A percentile compares a stretch with the other conserved stretches of the same genome.
Conservation (phyloP, 1,140 invertebrate species). For the Leptinotarsa lineolata region DNA sequence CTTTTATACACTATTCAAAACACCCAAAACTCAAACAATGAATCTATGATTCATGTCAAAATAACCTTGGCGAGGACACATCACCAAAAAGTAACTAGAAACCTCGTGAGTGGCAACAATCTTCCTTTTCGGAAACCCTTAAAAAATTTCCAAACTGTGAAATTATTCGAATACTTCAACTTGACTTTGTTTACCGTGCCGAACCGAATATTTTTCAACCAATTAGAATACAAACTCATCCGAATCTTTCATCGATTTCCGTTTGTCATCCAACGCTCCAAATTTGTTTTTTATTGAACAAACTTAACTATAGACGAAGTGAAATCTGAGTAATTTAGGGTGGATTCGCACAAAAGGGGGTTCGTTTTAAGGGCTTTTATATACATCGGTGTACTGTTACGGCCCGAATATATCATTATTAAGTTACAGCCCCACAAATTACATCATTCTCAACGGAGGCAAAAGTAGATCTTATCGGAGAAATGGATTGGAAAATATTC, state of each 20-base stretch:
- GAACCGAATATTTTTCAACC: conserved; percentile 1
- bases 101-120: neutral
- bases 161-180: neutral
- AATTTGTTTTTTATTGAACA: conserved; percentile 46
- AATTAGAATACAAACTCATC: neutral
- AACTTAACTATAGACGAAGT: conserved; percentile 44
- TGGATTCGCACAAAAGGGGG: conserved; percentile 41
- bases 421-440: conserved; percentile 34
- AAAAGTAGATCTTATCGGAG: conserved; percentile 13
- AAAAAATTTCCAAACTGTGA: neutral
- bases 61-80: too few species aligned
- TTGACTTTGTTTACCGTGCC: neutral
- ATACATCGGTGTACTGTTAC: conserved; percentile 44
- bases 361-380: conserved; percentile 47
- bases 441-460: conserved; percentile 15
- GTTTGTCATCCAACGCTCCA: conserved; percentile 40
- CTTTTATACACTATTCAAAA: too few species aligned
- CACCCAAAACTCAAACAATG: too few species aligned
- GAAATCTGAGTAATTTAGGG: conserved; percentile 44
- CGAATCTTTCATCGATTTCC: conserved; percentile 17
- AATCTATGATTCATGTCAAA: too few species aligned
- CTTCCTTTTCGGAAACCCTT: neutral
- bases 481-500: conserved; percentile 3
- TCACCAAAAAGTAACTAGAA: too few species aligned
- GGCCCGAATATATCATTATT: conserved; percentile 39